Evolutionary conservation across 2,113 vertebrate genomes (phyloP), one percentile per base, ranked within the genome.

Genomic region (Pelecanoides urinatrix): DNA sequence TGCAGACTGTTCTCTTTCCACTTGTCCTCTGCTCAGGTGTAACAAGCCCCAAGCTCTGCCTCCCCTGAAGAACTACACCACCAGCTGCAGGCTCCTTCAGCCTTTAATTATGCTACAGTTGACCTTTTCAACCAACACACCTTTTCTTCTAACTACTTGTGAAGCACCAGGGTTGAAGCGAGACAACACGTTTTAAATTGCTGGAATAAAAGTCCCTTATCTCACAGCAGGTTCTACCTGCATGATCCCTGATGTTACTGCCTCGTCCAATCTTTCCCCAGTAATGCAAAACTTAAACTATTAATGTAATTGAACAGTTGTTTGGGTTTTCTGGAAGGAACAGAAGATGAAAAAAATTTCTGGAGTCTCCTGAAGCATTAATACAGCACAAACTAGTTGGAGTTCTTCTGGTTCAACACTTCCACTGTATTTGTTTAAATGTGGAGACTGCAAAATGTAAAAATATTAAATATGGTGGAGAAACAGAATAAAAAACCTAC

Each of bases 41-140:
- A 71, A 80, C 55, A 78, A 53, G 13, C n/a, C 45, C 12, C 67
- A 65, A 79, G 61, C 45, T 79, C 56, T 5, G 1, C 80, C 50
- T 83, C 9, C 47, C 26, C 86, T 68, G 52, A 63, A 84, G 75
- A 92, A 55, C 65, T 40, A 23, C 63, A 71, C 20, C 2, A 11
- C 27, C 0, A 0, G 55, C 47, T 78, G 68, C 61, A 73, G 45
- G 65, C 45, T 94, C 45, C 86, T 72, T 70, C 91, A 80, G 18
- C 84, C 80, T 96, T 75, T 92, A 81, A 97, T 94, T 95, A 85
- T 0, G 0, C 36, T 55, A 42, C 29, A 62, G 67, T 1, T 97
- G 92, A 97, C 94, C 86, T 96, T 75, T 94, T 91, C 81, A 94
- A 94, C 80, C 27, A 96, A 94, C 80, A 81, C 73, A 38, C 83